Base-by-base conservation (phyloP, 2,888 invertebrate species). In the Iphiclides podalirius region DNA sequence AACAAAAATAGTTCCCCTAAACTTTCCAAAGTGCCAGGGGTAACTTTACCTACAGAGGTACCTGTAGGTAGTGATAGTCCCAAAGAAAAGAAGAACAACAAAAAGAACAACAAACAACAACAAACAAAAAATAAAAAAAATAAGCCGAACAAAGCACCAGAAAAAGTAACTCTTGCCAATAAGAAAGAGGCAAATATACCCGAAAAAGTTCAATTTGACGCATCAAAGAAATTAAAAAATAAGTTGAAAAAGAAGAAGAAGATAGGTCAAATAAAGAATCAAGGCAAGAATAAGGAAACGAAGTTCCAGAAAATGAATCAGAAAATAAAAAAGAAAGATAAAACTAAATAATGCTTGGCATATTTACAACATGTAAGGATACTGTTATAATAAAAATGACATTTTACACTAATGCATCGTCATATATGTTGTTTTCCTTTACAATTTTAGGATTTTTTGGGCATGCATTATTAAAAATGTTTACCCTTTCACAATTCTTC, bases 191-290 rank as follows among this genome's bases (percentile, higher is more conserved):
- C 37, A 17, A 61, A 58, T 64, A 60, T 84, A 4, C 70, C 78
- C 8, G 75, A 77, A 41, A 66, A 69, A 17, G 40, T 75, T 0
- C 73, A 77, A 62, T 63, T 68, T 3, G 67, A 63, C 45, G 75
- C 67, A 33, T 69, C 84, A 2, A 76, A 73, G 48, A 83, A 83
- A 58, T 52, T 86, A 2, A 86, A 85, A 63, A 78, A 75, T 20
- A 69, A 77, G 52, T 58, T 69, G 6, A 80, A 79, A 49, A 83
- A 80, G 54, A 72, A 78, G 50, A 83, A 85, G 52, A 66, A 74
- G 60, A 79, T 86, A 54, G 86, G 86, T 38, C 68, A 79, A 50
- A 44, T 83, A 13, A 76, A 73, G 47, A 23, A 45, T 9, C 40
- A 59, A 55, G 16, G 69, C 67, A 40, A 72, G 71, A 56, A 58